A percentile compares a stretch with the other conserved stretches of the same genome.
phyloP scores from a whole-genome alignment of 2,113 vertebrate species.

The Sarotherodon lohbergeri region DNA sequence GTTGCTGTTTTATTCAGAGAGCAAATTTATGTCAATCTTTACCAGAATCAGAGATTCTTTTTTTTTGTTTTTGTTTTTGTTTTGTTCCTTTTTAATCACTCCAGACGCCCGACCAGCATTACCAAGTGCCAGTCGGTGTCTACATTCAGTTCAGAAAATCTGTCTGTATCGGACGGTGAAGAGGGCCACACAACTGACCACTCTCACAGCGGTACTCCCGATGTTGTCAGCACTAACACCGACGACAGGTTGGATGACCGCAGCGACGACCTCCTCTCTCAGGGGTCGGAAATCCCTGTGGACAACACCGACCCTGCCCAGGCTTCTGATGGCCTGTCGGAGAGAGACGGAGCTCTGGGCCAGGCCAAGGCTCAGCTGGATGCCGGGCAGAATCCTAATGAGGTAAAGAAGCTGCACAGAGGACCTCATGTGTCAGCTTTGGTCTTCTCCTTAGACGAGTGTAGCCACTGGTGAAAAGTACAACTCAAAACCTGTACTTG shows the following conservation, averaged over 20 bases:
- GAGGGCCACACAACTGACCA: conserved; percentile 90
- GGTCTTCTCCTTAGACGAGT: neutral
- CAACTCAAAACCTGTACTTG: neutral
- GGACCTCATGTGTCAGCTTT: neutral
- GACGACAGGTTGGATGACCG: conserved; percentile 85
- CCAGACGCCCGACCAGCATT: conserved; percentile 79
- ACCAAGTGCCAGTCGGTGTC: conserved; percentile 88
- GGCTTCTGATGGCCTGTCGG: conserved; percentile 76
- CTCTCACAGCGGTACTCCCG: conserved; percentile 87
- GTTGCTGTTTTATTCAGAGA: neutral
- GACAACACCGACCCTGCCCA: conserved; percentile 78
- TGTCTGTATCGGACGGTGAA: conserved; percentile 85
- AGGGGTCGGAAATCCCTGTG: conserved; percentile 84
- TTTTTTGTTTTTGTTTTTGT: accelerated
- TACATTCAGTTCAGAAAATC: conserved; percentile 91
- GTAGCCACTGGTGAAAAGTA: neutral
- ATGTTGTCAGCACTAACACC: conserved; percentile 88
- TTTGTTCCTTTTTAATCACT: neutral
- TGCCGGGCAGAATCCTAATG: conserved; percentile 72
- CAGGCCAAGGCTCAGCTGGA: conserved; percentile 74
- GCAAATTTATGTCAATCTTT: neutral
- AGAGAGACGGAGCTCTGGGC: conserved; percentile 72
- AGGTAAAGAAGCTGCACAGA: conserved; percentile 57
- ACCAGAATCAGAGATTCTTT: neutral
- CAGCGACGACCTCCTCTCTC: conserved; percentile 85